Evolutionary conservation across 2,888 invertebrate genomes (phyloP).

Genomic region (Schizaphis graminum): DNA sequence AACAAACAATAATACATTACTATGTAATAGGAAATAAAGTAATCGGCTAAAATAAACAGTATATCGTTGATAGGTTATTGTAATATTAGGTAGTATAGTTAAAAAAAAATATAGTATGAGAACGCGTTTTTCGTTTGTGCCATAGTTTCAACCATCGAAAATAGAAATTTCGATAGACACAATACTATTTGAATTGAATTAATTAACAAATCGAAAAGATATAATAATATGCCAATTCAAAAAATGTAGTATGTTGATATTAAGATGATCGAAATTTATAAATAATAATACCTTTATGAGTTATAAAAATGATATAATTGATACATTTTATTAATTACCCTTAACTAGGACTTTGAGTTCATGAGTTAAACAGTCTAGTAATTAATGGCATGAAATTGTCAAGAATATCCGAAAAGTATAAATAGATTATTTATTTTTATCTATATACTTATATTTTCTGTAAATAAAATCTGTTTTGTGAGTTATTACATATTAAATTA

Average conservation of each 20-base stretch:
- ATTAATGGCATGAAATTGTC: background rate
- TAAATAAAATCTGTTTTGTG: background rate
- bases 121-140: background rate
- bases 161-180: background rate
- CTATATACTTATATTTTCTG: background rate
- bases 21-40: background rate
- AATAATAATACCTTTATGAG: background rate
- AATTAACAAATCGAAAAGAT: background rate
- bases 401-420: background rate
- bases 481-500: background rate
- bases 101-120: background rate
- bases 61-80: background rate
- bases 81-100: background rate
- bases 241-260: background rate
- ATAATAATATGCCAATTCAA: background rate
- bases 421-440: background rate
- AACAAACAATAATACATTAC: background rate
- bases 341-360: rapidly evolving
- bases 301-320: background rate
- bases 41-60: background rate
- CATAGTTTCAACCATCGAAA: background rate
- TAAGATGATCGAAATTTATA: background rate
- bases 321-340: background rate
- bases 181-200: background rate
- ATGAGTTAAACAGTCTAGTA: background rate